phyloP scores from a whole-genome alignment of 2,113 vertebrate species.

The Trachemys scripta region DNA sequence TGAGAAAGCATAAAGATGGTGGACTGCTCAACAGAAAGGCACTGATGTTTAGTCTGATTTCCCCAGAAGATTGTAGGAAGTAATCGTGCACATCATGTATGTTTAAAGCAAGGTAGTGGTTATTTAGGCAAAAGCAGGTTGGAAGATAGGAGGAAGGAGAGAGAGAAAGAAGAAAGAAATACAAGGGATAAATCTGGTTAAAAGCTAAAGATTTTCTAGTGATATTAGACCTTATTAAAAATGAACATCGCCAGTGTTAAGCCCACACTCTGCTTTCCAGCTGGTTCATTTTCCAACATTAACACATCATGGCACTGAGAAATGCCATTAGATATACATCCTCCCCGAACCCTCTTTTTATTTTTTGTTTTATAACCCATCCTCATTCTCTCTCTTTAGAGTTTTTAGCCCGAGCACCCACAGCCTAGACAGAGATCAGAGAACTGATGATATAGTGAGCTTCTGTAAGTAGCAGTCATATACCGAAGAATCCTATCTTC shows the following conservation, averaged over 20 bases:
- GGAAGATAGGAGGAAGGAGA: slow-evolving; percentile 65
- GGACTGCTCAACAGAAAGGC: slow-evolving; percentile 96
- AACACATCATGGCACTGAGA: not conserved
- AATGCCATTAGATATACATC: not conserved
- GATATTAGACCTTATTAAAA: slow-evolving; percentile 14
- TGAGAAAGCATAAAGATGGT: slow-evolving; percentile 99
- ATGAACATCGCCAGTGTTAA: not conserved
- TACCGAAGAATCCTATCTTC: not conserved
- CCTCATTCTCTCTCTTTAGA: not conserved
- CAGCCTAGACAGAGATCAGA: not conserved
- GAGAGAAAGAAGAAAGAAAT: slow-evolving; percentile 79
- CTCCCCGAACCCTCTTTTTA: not conserved
- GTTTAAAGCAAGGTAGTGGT: slow-evolving; percentile 80
- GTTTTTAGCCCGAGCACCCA: not conserved
- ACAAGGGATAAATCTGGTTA: slow-evolving; percentile 81
- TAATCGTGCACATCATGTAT: slow-evolving; percentile 75
- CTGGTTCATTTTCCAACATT: not conserved
- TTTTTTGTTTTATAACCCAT: not conserved
- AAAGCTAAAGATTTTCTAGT: slow-evolving; percentile 64
- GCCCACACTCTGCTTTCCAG: not conserved
- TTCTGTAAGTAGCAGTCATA: not conserved
- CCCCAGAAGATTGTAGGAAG: slow-evolving; percentile 80
- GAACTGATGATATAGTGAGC: not conserved
- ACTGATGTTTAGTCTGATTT: slow-evolving; percentile 91
- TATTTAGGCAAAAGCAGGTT: slow-evolving; percentile 78